Evolutionary conservation across 1,140 invertebrate genomes (phyloP).

Genomic region (Camponotus pennsylvanicus): DNA sequence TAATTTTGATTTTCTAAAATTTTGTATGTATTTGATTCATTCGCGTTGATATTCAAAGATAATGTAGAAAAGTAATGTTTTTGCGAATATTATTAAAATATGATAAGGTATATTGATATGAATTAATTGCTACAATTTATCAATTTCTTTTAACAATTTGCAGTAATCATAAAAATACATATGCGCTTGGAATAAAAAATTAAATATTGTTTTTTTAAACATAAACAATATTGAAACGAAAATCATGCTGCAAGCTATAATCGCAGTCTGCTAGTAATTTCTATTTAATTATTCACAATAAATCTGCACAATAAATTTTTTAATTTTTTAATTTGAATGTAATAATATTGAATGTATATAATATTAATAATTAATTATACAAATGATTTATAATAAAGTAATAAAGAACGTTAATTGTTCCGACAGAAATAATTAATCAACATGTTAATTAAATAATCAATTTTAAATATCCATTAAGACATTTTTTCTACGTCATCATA

Average conservation of each 20-base stretch:
- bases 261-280: constrained; percentile 22
- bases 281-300: neutral
- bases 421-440: neutral
- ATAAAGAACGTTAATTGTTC: neutral
- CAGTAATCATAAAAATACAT: constrained; percentile 37
- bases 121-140: constrained; percentile 21
- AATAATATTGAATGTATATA: too few relatives aligned
- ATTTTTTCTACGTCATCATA: neutral
- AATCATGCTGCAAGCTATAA: neutral
- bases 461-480: neutral
- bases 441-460: neutral
- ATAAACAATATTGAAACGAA: constrained; percentile 21
- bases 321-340: neutral
- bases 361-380: constrained; percentile 20
- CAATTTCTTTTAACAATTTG: constrained; percentile 7
- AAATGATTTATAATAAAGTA: neutral
- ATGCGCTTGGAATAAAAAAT: constrained; percentile 21
- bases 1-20: constrained; percentile 34
- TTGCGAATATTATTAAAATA: constrained; percentile 2
- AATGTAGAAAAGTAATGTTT: neutral
- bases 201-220: constrained; percentile 35
- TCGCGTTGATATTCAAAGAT: neutral
- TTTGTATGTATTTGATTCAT: constrained; percentile 2
- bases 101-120: neutral
- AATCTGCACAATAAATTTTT: neutral